phyloP scores from a whole-genome alignment of 2,113 vertebrate species.

The Cyprinodon tularosa region DNA sequence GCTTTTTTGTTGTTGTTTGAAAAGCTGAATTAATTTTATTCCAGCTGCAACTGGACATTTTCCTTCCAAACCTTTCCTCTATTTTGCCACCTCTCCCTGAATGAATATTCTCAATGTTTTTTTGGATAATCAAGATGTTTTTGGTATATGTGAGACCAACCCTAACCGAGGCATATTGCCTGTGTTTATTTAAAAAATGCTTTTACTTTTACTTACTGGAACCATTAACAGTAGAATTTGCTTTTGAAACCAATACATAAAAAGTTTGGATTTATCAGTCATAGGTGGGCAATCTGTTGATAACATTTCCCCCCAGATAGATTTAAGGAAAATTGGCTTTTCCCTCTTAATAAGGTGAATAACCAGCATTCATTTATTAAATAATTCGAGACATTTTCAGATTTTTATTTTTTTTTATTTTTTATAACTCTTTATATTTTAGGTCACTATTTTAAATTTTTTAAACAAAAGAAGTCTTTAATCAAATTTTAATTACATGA shows the following conservation, averaged over 20 bases:
- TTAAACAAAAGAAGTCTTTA: constrained; percentile 41
- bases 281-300: neutral
- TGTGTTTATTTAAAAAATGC: neutral
- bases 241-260: neutral
- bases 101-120: too few species aligned
- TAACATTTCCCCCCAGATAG: too few species aligned
- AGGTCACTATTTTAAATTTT: constrained; percentile 51
- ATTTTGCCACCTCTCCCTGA: too few species aligned
- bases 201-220: neutral
- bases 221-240: neutral
- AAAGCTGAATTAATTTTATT: too few species aligned
- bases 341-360: neutral
- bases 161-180: neutral
- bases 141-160: too few species aligned
- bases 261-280: too few species aligned
- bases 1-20: too few species aligned
- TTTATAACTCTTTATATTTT: constrained; percentile 14
- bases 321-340: neutral
- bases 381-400: too few species aligned
- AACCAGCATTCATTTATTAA: too few species aligned
- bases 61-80: too few species aligned
- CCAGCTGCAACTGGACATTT: too few species aligned
- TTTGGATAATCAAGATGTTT: too few species aligned
- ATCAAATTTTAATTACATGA: constrained; percentile 52
- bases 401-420: neutral